Percentiles rank a stretch among this genome's conserved stretches.
These are phyloP conservation scores for Macaria notata DNA, from an alignment of 2,888 invertebrate species.

Conservation along the genomic window DNA sequence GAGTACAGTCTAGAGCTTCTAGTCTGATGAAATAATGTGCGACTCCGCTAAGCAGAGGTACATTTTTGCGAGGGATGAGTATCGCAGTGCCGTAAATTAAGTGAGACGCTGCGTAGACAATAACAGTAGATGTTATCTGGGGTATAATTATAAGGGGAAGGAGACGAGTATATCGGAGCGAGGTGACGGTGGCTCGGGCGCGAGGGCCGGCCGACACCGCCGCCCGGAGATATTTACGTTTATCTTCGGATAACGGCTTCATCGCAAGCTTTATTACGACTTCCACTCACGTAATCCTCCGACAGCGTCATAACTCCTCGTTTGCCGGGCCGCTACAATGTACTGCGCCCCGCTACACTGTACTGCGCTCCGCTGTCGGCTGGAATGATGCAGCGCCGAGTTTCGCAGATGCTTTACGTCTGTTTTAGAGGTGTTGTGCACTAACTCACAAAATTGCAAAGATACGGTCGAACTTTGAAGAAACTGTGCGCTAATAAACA, in stretches of 20 bases:
- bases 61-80: conserved; percentile 14
- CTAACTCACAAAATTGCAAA: conserved; percentile 18
- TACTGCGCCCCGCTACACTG: conserved; percentile 61
- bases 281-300: conserved; percentile 82
- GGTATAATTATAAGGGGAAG: conserved; percentile 47
- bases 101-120: conserved; percentile 28
- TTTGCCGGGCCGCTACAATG: conserved; percentile 76
- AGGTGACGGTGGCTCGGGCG: conserved; percentile 28
- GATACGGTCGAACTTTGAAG: conserved; percentile 1
- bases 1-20: conserved; percentile 23
- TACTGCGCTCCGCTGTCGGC: conserved; percentile 50
- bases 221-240: conserved; percentile 79
- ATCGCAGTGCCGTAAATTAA: conserved; percentile 27
- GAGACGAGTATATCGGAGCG: conserved; percentile 42
- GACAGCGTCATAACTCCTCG: conserved; percentile 80
- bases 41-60: conserved; percentile 4
- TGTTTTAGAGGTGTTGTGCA: conserved; percentile 30
- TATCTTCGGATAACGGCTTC: conserved; percentile 82
- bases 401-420: conserved; percentile 31
- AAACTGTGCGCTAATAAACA: not conserved
- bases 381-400: conserved; percentile 47
- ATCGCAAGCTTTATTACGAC: conserved; percentile 82
- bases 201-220: conserved; percentile 58
- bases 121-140: conserved; percentile 44
- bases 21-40: conserved; percentile 25